These are phyloP conservation scores for Melipona quadrifasciata DNA, from an alignment of 1,140 invertebrate genomes.

Conservation along the genomic window DNA sequence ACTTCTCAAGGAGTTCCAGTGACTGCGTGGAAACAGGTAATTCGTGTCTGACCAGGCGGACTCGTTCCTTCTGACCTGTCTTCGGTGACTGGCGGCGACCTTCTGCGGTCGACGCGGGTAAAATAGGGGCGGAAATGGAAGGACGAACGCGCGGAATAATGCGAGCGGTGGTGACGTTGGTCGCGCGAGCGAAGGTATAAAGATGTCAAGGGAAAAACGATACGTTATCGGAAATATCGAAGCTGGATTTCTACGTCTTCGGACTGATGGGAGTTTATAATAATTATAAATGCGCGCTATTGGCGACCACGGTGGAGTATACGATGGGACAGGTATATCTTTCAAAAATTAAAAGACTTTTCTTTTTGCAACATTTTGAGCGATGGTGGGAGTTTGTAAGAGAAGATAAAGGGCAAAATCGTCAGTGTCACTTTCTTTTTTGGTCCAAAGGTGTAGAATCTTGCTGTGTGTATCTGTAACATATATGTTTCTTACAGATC, in stretches of 20 bases:
- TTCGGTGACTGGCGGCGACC: slow-evolving; percentile 35
- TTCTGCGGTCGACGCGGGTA: slow-evolving; percentile 16
- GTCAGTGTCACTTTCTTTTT: neutral
- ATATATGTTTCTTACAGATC: neutral
- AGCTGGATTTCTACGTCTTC: neutral
- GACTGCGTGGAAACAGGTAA: slow-evolving; percentile 59
- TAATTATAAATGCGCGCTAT: too few species aligned
- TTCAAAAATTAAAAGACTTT: too few species aligned
- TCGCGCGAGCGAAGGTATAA: neutral
- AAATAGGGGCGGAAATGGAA: neutral
- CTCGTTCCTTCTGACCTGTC: slow-evolving; percentile 43
- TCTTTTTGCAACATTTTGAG: too few species aligned
- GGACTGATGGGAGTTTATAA: too few species aligned
- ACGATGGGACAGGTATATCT: too few species aligned
- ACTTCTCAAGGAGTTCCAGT: slow-evolving; percentile 66
- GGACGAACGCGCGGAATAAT: neutral
- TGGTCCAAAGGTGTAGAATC: neutral
- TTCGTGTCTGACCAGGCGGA: slow-evolving; percentile 55
- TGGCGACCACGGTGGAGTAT: too few species aligned
- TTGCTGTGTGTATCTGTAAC: neutral
- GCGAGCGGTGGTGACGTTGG: neutral
- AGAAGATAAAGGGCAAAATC: neutral
- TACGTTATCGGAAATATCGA: neutral
- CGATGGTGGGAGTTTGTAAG: neutral
- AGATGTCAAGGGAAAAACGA: too few species aligned